phyloP scores from a whole-genome alignment of 2,797 vertebrate species.

The Pteronotus mesoamericanus region DNA sequence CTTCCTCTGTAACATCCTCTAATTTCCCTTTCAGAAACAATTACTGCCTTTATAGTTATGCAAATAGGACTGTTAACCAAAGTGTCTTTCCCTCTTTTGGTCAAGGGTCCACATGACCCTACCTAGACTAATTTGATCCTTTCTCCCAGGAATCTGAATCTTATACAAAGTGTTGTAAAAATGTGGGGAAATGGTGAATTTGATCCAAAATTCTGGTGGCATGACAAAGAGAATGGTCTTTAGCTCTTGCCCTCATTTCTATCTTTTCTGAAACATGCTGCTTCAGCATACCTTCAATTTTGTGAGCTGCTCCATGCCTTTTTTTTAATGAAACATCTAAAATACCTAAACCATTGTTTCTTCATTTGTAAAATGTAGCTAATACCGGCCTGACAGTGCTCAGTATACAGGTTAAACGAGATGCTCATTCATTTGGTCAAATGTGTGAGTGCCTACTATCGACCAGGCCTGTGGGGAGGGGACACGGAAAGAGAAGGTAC shows the following conservation, averaged over 20 bases:
- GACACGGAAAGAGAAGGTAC: background rate
- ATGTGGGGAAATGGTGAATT: background rate
- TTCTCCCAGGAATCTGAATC: background rate
- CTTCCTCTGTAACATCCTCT: background rate
- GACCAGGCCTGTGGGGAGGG: background rate
- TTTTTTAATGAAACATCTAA: background rate
- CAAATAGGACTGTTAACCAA: background rate
- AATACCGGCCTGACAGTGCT: background rate
- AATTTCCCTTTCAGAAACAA: background rate
- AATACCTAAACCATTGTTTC: background rate
- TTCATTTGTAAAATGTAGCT: conserved; percentile 2
- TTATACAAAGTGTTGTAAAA: background rate
- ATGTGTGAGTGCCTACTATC: background rate
- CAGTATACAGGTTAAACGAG: background rate
- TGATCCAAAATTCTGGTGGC: background rate
- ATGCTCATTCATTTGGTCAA: background rate
- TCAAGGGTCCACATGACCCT: background rate
- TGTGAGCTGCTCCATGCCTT: background rate
- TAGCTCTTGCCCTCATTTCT: background rate
- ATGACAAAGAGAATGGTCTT: background rate
- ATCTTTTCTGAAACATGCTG: background rate
- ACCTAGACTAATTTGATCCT: background rate
- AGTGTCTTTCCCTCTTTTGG: background rate
- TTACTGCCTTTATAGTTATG: background rate
- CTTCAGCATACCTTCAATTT: background rate